Conservation (phyloP, 2,797 vertebrate genomes). For the Parotocinclus haroldoi region DNA sequence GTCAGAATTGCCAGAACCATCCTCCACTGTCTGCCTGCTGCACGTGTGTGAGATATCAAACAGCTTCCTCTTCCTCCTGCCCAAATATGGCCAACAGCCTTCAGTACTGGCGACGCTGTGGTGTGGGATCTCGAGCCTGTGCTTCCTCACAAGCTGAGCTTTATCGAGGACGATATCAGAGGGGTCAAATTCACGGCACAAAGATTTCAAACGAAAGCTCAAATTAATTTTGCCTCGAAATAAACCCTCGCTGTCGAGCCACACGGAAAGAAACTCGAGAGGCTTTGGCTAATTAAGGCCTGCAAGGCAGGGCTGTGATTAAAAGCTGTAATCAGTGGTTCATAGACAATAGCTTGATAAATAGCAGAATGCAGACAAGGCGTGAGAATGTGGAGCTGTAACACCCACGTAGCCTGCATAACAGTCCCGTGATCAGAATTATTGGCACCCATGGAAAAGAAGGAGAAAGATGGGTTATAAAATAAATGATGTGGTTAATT, state of each 20-base stretch:
- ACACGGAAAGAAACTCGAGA: conserved; percentile 25
- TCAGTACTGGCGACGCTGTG: conserved; percentile 24
- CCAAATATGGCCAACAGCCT: conserved; percentile 56
- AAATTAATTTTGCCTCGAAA: conserved; percentile 20
- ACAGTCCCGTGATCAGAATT: too few species aligned
- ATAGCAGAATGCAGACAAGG: conserved; percentile 2
- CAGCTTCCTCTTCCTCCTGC: conserved; percentile 61
- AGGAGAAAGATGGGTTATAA: too few species aligned
- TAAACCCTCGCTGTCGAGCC: conserved; percentile 6
- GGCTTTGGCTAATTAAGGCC: conserved; percentile 33
- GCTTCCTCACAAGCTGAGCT: not conserved
- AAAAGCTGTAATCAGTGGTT: conserved; percentile 25
- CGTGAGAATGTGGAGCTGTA: not conserved
- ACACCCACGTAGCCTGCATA: not conserved
- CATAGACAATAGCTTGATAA: conserved; percentile 9
- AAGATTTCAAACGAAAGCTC: conserved; percentile 14
- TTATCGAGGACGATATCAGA: not conserved
- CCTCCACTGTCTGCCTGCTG: conserved; percentile 41
- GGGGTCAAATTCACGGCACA: conserved; percentile 23
- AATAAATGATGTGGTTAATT: too few species aligned
- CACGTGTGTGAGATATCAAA: conserved; percentile 46
- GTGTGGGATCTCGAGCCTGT: conserved; percentile 7
- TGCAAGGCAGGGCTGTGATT: conserved; percentile 27
- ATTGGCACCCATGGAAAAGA: too few species aligned
- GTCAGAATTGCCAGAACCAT: conserved; percentile 54